phyloP scores from a whole-genome alignment of 1,140 invertebrate species.

The Habropoda laboriosa region DNA sequence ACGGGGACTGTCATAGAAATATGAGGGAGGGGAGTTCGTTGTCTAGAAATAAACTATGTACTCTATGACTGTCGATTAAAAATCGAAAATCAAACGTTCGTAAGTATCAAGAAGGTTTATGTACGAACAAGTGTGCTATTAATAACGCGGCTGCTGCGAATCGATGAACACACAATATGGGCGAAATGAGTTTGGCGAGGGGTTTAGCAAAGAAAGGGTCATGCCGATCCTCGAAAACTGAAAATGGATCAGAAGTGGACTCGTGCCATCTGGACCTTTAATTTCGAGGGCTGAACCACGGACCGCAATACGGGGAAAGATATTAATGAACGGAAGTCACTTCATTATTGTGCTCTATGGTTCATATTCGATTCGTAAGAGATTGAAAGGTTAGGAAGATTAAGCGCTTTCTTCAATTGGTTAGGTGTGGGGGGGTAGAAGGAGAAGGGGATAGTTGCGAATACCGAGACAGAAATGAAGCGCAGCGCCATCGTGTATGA shows the following conservation, averaged over 20 bases:
- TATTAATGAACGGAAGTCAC: constrained; percentile 23
- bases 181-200: background rate
- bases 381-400: background rate
- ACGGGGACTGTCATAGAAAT: no score
- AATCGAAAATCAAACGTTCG: background rate
- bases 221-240: constrained; percentile 16
- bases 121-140: background rate
- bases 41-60: no score
- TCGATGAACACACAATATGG: constrained; percentile 23
- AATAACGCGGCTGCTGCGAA: background rate
- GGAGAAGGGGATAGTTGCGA: no score
- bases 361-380: background rate
- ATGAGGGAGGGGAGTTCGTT: no score
- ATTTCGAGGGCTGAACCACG: background rate
- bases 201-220: constrained; percentile 2
- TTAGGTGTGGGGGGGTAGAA: background rate
- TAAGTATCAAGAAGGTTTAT: no score
- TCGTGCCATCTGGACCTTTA: constrained; percentile 33
- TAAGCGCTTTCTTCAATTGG: background rate
- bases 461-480: background rate
- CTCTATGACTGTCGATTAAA: background rate
- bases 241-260: constrained; percentile 26
- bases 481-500: background rate
- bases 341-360: background rate
- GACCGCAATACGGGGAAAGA: background rate